phyloP scores from a whole-genome alignment of 37 sponge, comb jelly and placozoan genomes.

The Dysidea cf. avara region DNA sequence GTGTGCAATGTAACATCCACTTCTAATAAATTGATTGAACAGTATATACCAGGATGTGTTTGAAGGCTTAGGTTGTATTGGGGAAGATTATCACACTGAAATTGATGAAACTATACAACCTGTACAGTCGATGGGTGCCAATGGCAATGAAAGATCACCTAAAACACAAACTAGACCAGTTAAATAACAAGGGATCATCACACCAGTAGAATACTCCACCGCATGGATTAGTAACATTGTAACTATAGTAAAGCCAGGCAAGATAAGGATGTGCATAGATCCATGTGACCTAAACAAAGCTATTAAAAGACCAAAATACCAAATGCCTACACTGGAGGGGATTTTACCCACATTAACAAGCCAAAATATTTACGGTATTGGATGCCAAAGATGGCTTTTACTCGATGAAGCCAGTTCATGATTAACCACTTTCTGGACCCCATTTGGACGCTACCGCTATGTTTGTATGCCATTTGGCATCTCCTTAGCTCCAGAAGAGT shows the following conservation, averaged over 20 bases:
- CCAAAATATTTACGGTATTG: conserved; percentile 15
- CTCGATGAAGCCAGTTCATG: background rate
- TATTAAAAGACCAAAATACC: conserved; percentile 30
- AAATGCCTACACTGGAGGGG: conserved; percentile 27
- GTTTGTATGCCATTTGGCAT: conserved; percentile 31
- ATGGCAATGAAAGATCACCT: too few relatives aligned
- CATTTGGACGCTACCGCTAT: conserved; percentile 16
- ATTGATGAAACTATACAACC: conserved; percentile 1
- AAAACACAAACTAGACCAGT: background rate
- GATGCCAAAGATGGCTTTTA: conserved; percentile 21
- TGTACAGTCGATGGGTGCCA: too few relatives aligned
- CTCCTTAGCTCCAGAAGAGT: conserved; percentile 24
- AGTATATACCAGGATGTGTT: conserved; percentile 14
- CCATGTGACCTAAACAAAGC: conserved; percentile 43
- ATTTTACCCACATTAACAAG: conserved; percentile 11
- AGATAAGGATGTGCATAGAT: conserved; percentile 45
- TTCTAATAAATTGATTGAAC: too few relatives aligned
- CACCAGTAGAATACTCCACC: conserved; percentile 44
- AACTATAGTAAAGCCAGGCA: conserved; percentile 8
- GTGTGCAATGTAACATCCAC: too few relatives aligned
- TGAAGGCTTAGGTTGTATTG: background rate
- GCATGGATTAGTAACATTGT: conserved; percentile 39
- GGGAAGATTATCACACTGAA: conserved; percentile 15
- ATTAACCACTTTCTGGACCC: conserved; percentile 34
- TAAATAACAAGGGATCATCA: conserved; percentile 19